Evolutionary conservation across 2,113 vertebrate genomes (phyloP).

Genomic region (Myodes glareolus): DNA sequence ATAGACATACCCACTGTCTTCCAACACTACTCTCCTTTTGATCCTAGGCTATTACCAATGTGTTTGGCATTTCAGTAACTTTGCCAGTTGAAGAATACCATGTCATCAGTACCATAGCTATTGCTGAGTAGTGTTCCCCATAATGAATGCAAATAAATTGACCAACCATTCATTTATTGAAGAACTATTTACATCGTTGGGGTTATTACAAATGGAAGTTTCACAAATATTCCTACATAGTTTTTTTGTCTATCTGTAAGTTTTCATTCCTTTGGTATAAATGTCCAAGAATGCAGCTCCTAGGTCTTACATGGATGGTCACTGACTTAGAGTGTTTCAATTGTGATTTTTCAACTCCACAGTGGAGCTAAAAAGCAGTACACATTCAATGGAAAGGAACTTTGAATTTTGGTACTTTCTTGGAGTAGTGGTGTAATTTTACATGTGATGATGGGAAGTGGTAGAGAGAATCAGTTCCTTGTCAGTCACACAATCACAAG

Average conservation of each 20-base stretch:
- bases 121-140: background rate
- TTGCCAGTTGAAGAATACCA: background rate
- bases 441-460: background rate
- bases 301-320: background rate
- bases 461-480: background rate
- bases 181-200: background rate
- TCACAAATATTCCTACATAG: background rate
- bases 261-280: conserved; percentile 23
- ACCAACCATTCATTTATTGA: background rate
- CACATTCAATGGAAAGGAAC: background rate
- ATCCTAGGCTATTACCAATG: background rate
- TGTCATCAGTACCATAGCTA: background rate
- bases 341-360: background rate
- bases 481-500: background rate
- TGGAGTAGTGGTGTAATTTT: background rate
- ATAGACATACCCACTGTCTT: background rate
- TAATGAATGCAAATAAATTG: too few relatives aligned
- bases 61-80: background rate
- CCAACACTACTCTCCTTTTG: background rate
- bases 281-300: background rate
- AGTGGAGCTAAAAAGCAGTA: background rate
- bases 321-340: background rate
- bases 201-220: background rate
- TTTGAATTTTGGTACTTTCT: background rate
- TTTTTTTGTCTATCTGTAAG: background rate